Conservation (phyloP, 2,113 vertebrate genomes). For the Lagopus muta region DNA sequence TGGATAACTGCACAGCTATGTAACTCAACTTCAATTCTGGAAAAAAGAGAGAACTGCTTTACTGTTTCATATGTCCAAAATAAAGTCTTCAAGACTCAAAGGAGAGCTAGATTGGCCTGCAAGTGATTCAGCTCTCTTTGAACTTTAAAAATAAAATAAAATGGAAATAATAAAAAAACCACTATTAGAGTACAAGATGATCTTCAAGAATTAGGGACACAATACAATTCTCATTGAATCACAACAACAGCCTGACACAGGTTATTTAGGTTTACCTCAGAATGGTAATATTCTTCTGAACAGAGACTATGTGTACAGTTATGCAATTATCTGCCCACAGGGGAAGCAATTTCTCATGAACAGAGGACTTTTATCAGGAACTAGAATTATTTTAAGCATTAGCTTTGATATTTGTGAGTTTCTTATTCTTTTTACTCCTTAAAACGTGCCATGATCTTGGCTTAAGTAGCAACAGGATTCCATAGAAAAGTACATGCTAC, state of each 20-base stretch:
- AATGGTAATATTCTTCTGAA: not conserved
- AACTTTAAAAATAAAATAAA: not conserved
- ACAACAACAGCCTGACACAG: not conserved
- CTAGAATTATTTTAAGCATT: conserved; percentile 11
- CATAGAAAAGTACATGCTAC: not conserved
- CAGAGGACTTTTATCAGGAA: conserved; percentile 6
- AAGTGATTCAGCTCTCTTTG: not conserved
- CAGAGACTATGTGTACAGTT: not conserved
- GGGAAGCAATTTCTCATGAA: conserved; percentile 22
- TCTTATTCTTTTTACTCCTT: not conserved
- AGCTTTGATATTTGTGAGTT: conserved; percentile 1
- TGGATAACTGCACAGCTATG: conserved; percentile 47
- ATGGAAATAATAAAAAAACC: not conserved
- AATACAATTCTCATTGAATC: conserved; percentile 8
- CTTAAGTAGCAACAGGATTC: not conserved
- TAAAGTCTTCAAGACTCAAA: not conserved
- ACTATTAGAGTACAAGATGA: not conserved
- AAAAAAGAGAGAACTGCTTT: conserved; percentile 16
- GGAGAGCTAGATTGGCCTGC: not conserved
- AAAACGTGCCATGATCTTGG: not conserved
- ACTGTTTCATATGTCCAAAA: not conserved
- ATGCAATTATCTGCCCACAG: not conserved
- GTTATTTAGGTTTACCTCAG: conserved; percentile 9
- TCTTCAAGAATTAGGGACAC: conserved; percentile 31
- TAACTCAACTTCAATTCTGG: conserved; percentile 11